Conservation (phyloP, 2,113 vertebrate genomes). For the Centropristis striata region DNA sequence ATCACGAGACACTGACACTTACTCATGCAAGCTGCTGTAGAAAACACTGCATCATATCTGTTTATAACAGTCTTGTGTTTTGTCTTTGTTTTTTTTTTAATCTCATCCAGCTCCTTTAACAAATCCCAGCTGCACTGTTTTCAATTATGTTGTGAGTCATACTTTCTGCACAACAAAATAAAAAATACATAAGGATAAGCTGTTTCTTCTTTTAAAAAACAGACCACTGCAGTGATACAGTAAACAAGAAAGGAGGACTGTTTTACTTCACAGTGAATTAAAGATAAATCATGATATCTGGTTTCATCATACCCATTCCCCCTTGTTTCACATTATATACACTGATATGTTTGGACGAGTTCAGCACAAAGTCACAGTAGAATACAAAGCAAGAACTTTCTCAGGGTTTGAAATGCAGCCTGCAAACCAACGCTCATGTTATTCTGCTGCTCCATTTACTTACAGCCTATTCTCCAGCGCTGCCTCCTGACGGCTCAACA, state of each 20-base stretch:
- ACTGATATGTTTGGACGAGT: background rate
- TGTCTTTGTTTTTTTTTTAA: background rate
- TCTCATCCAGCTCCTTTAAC: background rate
- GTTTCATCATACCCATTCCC: background rate
- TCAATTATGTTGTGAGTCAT: constrained; percentile 6
- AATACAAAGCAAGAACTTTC: background rate
- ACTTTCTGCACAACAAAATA: background rate
- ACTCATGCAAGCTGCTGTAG: background rate
- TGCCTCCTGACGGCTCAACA: constrained; percentile 8
- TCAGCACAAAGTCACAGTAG: background rate
- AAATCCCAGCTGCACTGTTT: background rate
- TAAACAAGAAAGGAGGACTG: background rate
- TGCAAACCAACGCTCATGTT: background rate
- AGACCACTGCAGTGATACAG: background rate
- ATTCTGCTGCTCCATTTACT: constrained; percentile 11
- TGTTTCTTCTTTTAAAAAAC: background rate
- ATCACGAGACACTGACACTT: background rate
- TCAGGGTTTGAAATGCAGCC: constrained; percentile 2
- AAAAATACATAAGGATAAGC: background rate
- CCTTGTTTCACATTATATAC: background rate
- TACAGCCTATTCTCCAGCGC: background rate
- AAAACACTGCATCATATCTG: background rate
- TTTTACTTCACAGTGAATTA: background rate
- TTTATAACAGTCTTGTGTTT: background rate
- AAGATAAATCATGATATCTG: background rate